phyloP scores from a whole-genome alignment of 2,113 vertebrate genomes.

The Serilophus lunatus region DNA sequence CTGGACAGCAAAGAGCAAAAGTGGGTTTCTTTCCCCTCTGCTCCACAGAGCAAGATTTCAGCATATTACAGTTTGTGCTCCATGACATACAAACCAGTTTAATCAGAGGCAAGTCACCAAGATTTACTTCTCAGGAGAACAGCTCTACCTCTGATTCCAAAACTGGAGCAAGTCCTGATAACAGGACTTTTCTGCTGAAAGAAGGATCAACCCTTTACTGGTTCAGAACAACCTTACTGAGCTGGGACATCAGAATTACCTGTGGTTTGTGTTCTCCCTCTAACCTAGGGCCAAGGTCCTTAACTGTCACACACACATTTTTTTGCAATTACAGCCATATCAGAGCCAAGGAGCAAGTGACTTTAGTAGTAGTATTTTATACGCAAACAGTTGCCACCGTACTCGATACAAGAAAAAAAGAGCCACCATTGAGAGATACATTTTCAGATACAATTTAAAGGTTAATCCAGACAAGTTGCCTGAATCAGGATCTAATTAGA shows the following conservation, averaged over 20 bases:
- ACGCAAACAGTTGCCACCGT: not conserved
- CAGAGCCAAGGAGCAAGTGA: not conserved
- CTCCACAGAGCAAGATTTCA: not conserved
- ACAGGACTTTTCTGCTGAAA: not conserved
- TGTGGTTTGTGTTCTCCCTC: not conserved
- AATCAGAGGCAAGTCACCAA: not conserved
- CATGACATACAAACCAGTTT: not conserved
- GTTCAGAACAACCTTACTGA: not conserved
- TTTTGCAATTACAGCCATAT: not conserved
- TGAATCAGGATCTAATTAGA: not conserved
- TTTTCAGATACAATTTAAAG: not conserved
- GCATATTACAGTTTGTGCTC: not conserved
- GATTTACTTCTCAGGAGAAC: not conserved
- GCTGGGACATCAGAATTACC: not conserved
- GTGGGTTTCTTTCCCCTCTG: not conserved
- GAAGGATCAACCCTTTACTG: not conserved
- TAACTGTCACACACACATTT: not conserved
- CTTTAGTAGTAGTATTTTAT: not conserved
- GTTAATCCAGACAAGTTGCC: not conserved
- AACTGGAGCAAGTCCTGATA: not conserved
- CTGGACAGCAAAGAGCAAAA: not conserved
- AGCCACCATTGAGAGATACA: rapidly evolving
- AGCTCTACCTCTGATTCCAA: not conserved
- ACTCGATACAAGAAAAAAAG: not conserved
- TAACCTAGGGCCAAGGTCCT: rapidly evolving